Conservation (phyloP, 2,113 vertebrate genomes). For the Corydoras maculifer region DNA sequence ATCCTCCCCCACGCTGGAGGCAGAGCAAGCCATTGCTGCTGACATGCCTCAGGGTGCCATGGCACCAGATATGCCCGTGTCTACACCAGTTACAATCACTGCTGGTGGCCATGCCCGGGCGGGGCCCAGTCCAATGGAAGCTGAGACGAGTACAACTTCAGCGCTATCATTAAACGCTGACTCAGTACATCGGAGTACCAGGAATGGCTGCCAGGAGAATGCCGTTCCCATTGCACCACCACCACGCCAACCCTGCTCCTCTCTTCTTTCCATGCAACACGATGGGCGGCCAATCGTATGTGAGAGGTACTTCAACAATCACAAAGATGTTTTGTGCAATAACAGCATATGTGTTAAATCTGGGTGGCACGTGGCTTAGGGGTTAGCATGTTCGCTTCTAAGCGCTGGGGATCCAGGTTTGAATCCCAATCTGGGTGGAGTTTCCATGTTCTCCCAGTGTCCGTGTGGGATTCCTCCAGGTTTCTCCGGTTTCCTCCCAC, state of each 20-base stretch:
- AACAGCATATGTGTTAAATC: not conserved
- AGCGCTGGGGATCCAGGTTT: too few relatives aligned
- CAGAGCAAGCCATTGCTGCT: constrained; percentile 66
- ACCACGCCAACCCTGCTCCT: constrained; percentile 89
- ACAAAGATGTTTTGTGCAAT: not conserved
- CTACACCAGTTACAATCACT: constrained; percentile 32
- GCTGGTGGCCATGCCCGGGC: constrained; percentile 47
- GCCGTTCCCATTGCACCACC: constrained; percentile 78
- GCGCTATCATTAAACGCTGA: constrained; percentile 58
- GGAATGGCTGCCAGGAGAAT: constrained; percentile 67
- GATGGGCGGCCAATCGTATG: constrained; percentile 86
- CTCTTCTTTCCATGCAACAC: constrained; percentile 71
- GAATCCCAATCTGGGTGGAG: too few relatives aligned
- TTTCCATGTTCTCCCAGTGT: too few relatives aligned
- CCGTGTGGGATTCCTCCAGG: too few relatives aligned
- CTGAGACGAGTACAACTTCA: constrained; percentile 53
- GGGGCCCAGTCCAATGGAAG: constrained; percentile 56
- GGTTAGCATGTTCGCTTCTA: too few relatives aligned
- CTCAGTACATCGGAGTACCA: constrained; percentile 58
- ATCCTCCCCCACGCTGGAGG: constrained; percentile 84
- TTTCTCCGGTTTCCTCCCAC: too few relatives aligned
- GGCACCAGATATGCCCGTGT: constrained; percentile 67
- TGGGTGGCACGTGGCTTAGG: too few relatives aligned
- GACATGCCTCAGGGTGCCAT: constrained; percentile 79
- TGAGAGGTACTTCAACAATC: constrained; percentile 74